Conservation (phyloP, 2,113 vertebrate species). For the Anoura caudifer region DNA sequence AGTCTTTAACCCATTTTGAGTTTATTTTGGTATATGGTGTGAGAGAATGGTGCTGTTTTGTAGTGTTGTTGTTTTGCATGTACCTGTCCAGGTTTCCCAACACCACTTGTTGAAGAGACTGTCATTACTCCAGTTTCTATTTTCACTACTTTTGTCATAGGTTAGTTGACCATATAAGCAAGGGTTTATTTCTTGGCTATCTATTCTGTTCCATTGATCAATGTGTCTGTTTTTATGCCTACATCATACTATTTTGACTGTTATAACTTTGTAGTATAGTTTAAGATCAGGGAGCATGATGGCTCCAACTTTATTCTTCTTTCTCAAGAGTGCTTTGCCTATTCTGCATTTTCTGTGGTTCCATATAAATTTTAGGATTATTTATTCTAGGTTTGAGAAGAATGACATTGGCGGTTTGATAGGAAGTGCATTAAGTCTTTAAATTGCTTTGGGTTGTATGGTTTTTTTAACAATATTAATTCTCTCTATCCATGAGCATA, state of each 20-base stretch:
- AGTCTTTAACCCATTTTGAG: background rate
- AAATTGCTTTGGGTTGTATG: background rate
- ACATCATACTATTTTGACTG: background rate
- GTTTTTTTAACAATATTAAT: background rate
- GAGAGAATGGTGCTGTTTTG: background rate
- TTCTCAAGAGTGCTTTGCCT: background rate
- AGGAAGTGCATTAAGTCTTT: background rate
- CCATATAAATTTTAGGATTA: background rate
- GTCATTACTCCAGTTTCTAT: background rate
- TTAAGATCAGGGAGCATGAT: background rate
- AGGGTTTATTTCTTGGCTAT: background rate
- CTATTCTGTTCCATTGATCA: background rate
- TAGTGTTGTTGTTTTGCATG: background rate
- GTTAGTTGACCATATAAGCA: background rate
- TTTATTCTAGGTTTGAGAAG: background rate
- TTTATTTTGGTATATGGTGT: background rate
- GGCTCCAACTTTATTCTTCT: background rate
- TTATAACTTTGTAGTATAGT: background rate
- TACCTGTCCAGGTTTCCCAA: background rate
- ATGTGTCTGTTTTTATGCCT: background rate
- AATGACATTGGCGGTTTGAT: background rate
- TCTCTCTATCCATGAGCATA: background rate
- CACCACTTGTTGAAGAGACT: background rate
- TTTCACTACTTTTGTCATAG: background rate
- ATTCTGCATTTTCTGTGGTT: background rate